Percentiles rank a stretch among this genome's conserved stretches.
phyloP scores from a whole-genome alignment of 2,797 vertebrate species.

The Smutsia gigantea region DNA sequence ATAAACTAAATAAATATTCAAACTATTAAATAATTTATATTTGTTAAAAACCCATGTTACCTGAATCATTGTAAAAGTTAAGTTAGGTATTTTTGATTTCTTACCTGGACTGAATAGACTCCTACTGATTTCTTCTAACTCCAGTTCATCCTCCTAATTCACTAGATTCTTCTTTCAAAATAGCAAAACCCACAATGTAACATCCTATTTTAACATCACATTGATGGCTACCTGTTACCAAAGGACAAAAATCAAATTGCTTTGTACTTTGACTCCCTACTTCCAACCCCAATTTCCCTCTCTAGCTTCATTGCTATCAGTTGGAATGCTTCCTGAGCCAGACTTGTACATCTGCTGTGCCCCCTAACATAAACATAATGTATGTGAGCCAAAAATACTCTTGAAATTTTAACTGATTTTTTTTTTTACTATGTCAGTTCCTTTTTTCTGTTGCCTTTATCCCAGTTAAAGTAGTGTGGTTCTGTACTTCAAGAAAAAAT shows the following conservation, averaged over 20 bases:
- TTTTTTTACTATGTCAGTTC: neutral
- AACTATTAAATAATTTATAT: slow-evolving; percentile 31
- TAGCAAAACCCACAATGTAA: neutral
- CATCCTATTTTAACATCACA: neutral
- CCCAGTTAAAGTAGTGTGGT: neutral
- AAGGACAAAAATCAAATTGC: neutral
- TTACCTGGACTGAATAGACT: neutral
- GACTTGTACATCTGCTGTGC: neutral
- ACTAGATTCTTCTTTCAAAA: slow-evolving; percentile 24
- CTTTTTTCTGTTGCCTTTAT: neutral
- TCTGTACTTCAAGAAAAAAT: neutral
- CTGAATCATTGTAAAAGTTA: slow-evolving; percentile 10
- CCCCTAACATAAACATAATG: neutral
- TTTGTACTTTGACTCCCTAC: neutral
- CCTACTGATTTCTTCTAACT: neutral
- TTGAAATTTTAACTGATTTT: slow-evolving; percentile 10
- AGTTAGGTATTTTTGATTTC: neutral
- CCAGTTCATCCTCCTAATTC: neutral
- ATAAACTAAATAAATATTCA: slow-evolving; percentile 55
- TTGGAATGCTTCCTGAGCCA: neutral
- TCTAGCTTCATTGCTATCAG: neutral
- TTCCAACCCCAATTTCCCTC: neutral
- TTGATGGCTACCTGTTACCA: neutral
- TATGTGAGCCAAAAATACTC: neutral
- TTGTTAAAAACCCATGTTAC: neutral